phyloP scores from a whole-genome alignment of 2,888 invertebrate genomes.

The Chrysolina americana region DNA sequence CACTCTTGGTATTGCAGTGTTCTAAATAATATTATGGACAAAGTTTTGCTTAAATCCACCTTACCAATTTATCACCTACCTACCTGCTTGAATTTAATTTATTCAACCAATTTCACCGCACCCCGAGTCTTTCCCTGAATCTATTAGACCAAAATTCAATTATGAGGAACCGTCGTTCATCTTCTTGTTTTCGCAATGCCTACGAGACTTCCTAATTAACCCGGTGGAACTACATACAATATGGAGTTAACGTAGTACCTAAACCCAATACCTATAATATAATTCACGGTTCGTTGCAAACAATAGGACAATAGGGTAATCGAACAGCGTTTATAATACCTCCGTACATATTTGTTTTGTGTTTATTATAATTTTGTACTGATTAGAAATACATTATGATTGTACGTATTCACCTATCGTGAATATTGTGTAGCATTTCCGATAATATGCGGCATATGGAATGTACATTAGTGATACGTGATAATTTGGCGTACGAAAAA shows the following conservation, averaged over 20 bases:
- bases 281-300: neutral
- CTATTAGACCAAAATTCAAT: slow-evolving; percentile 16
- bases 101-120: neutral
- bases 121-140: neutral
- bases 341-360: too few species aligned
- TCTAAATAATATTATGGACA: neutral
- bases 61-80: neutral
- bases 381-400: too few species aligned
- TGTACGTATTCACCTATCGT: too few species aligned
- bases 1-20: neutral
- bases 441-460: too few species aligned
- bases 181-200: slow-evolving; percentile 1
- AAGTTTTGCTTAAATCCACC: neutral
- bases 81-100: slow-evolving; percentile 6
- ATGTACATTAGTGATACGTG: too few species aligned
- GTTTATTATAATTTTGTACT: too few species aligned
- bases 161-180: slow-evolving; percentile 9
- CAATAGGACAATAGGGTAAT: neutral
- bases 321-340: neutral
- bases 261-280: neutral
- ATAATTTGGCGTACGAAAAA: too few species aligned
- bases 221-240: neutral
- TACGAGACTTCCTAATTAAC: slow-evolving; percentile 4
- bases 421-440: too few species aligned
- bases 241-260: neutral